Evolutionary conservation across 2,888 invertebrate species (phyloP).

Genomic region (Sclerodermus sp.): DNA sequence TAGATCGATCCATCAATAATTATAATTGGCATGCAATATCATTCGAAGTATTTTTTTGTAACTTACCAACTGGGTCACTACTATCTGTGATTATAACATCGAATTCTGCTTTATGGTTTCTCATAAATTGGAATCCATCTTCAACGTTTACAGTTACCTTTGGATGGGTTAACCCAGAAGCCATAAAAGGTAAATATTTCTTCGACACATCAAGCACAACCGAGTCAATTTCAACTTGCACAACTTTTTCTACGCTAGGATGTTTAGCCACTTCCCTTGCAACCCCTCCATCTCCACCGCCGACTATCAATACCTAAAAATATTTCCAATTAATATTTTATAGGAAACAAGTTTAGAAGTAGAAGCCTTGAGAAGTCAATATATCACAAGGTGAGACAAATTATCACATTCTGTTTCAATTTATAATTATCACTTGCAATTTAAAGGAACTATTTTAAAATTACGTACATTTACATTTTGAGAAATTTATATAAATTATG

Average conservation of each 20-base stretch:
- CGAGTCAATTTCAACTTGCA: conserved; percentile 93
- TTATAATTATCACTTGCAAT: too few species aligned
- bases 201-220: conserved; percentile 89
- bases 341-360: too few species aligned
- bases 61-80: conserved; percentile 89
- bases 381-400: too few species aligned
- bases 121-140: conserved; percentile 95
- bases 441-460: too few species aligned
- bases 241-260: conserved; percentile 81
- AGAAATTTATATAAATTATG: too few species aligned
- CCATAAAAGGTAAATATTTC: conserved; percentile 87
- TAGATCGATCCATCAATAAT: neutral
- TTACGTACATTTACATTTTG: too few species aligned
- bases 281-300: conserved; percentile 98
- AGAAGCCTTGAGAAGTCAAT: too few species aligned
- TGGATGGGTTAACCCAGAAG: conserved; percentile 78
- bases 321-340: too few species aligned
- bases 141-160: conserved; percentile 84
- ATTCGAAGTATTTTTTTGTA: neutral
- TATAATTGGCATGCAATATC: neutral
- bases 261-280: conserved; percentile 94
- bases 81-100: conserved; percentile 99
- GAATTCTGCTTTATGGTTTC: conserved; percentile 79
- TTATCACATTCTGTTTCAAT: too few species aligned
- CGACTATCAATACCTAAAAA: conserved; percentile 81